Base-by-base conservation (phyloP, 2,797 vertebrate genomes). In the Sebastes vulpes region DNA sequence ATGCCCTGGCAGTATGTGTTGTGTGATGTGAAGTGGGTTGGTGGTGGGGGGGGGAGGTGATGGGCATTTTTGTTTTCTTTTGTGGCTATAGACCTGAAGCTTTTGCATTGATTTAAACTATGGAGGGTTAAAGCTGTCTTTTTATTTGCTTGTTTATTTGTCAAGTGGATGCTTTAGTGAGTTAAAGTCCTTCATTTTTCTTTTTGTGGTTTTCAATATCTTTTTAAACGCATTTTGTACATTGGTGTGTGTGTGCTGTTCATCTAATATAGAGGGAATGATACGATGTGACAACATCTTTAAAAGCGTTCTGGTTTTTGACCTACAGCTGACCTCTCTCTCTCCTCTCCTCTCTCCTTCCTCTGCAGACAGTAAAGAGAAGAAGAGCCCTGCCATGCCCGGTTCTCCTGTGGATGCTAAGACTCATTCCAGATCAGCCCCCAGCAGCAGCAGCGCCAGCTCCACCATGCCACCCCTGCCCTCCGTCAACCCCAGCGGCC, bases 391-490 rank as follows among this genome's bases (percentile, higher is more conserved):
- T 97, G 97, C 97, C 94, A 99, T 99, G 98, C 98, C 98, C 90
- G 98, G 98, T 92, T 99, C 98, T 85, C 98, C 98, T 71, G 98
- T 98, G 96, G 98, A 99, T 97, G 97, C 98, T 95, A 99, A 99
- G 95, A 97, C 97, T 91, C 98, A 99, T 95, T 97, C 98, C 94
- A 97, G 98, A 96, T 97, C 97, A 81, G 97, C 97, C 90, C 98
- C 97, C 83, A 92, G 91, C 86, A 94, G 93, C 93, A 94, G 93
- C 93, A 94, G 91, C 64, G 46, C 81, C 91, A 94, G 90, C 91
- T 97, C 97, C 92, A 96, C 94, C 63, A 99, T 99, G 98, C 97
- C 98, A 1, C 98, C 98, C 12, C 96, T 99, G 86, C 98, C 98
- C 63, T 98, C 98, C 1, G 94, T 98, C 89, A 99, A 99, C 92